These are phyloP conservation scores for Thamnophis sirtalis DNA, from an alignment of 2,113 vertebrate genomes.

Conservation along the genomic window DNA sequence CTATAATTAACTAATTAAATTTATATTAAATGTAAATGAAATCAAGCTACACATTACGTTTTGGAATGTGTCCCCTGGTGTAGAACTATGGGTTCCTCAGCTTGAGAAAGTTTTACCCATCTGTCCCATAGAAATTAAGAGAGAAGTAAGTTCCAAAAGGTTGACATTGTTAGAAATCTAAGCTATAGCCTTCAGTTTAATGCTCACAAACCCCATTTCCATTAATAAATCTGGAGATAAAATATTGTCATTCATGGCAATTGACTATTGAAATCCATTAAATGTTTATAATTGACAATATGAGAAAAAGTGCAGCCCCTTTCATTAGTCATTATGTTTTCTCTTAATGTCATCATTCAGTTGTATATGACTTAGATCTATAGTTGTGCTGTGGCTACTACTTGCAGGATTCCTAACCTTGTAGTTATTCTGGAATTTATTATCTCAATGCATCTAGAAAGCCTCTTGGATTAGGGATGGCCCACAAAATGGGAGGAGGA, in stretches of 20 bases:
- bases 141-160: background rate
- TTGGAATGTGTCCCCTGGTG: background rate
- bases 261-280: background rate
- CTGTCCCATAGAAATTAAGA: background rate
- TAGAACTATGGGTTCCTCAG: background rate
- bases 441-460: background rate
- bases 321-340: background rate
- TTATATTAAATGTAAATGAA: background rate
- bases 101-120: background rate
- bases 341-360: background rate
- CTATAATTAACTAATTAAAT: background rate
- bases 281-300: background rate
- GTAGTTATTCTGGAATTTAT: background rate
- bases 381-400: background rate
- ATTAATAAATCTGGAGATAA: background rate
- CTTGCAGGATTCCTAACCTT: background rate
- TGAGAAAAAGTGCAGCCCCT: background rate
- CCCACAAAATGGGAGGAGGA: background rate
- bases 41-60: background rate
- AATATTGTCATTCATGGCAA: background rate
- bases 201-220: background rate
- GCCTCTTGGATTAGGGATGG: background rate
- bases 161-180: background rate
- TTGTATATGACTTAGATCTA: background rate
- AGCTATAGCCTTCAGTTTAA: background rate